A percentile compares a stretch with the other conserved stretches of the same genome.
Conservation (phyloP, 2,888 invertebrate genomes). For the Agriopis marginaria region DNA sequence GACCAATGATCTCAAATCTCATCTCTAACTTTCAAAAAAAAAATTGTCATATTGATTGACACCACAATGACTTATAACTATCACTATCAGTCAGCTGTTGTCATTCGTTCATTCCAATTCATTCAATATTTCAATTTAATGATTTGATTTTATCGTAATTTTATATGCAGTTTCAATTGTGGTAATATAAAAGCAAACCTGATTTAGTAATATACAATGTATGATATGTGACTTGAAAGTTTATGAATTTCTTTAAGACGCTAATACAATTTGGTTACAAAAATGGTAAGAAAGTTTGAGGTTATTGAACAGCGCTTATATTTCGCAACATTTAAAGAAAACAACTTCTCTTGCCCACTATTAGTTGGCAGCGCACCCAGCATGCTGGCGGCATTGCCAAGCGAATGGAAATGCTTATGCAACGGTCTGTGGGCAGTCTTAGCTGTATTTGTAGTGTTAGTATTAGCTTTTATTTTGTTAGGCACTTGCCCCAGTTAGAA, state of each 20-base stretch:
- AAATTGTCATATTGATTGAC: background rate
- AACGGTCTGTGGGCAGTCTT: no score
- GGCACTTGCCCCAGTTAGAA: no score
- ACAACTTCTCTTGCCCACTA: no score
- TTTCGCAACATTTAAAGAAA: conserved; percentile 3
- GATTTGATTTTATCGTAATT: conserved; percentile 4
- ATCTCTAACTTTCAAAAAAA: no score
- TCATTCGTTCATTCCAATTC: background rate
- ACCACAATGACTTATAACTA: background rate
- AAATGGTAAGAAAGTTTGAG: conserved; percentile 24
- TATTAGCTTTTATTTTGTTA: no score
- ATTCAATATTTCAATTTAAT: background rate
- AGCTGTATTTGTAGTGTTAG: no score
- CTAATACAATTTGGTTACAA: conserved; percentile 12
- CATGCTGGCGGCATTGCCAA: no score
- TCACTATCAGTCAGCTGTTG: conserved; percentile 3
- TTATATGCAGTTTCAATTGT: conserved; percentile 1
- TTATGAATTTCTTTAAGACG: background rate
- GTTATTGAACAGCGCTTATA: background rate
- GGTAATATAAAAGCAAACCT: background rate
- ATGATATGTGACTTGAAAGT: background rate
- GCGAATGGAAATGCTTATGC: no score
- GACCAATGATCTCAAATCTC: no score
- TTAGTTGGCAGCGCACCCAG: no score
- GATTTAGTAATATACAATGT: conserved; percentile 5